Base-by-base conservation (phyloP, 2,888 invertebrate species). In the Cerceris rybyensis region DNA sequence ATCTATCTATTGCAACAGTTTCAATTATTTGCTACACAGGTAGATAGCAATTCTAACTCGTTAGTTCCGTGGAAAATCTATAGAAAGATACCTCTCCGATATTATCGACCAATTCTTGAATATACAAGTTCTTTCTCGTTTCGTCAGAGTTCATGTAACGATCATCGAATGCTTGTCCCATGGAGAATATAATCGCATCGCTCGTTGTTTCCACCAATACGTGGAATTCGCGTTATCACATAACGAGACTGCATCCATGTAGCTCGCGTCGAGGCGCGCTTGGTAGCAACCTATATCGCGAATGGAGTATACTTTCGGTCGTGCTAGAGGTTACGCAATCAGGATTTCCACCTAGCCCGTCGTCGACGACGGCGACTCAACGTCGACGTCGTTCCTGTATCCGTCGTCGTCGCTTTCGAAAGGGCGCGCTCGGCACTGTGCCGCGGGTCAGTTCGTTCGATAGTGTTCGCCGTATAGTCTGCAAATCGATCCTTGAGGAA, bases 281-380 rank as follows among this genome's bases (percentile, higher is more conserved):
- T 43, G 74, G 80, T 65, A 78, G 68, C 78, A 73, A 75, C 74
- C 73, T 78, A 84, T 78, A 84, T 81, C 78, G 60, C 80, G 63
- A 68, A 66, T 68, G 28, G 28, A 78, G 60, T 67, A 68, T 80
- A 80, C 83, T 85, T 83, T 81, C 78, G 75, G 61, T 63, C 80
- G 80, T 73, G 71, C 75, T 76, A 54, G 74, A 59, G 67, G 82
- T 85, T 85, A 85, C 84, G 84, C 81, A 85, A 85, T 78, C 75
- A 75, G 59, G 64, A 75, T 75, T 72, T 79, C 80, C 80, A 79
- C 69, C 54, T 59, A 72, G 71, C n/a, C n/a, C 50, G 46, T 68
- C 77, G 81, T 75, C 75, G 75, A 63, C 77, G 80, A 75, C 77
- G 80, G 76, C 81, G 84, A 75, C 71, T 76, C 73, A 65, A 49